Percentiles rank a stretch among this genome's conserved stretches.
Conservation (phyloP, 2,888 invertebrate genomes). For the Mythimna impura region DNA sequence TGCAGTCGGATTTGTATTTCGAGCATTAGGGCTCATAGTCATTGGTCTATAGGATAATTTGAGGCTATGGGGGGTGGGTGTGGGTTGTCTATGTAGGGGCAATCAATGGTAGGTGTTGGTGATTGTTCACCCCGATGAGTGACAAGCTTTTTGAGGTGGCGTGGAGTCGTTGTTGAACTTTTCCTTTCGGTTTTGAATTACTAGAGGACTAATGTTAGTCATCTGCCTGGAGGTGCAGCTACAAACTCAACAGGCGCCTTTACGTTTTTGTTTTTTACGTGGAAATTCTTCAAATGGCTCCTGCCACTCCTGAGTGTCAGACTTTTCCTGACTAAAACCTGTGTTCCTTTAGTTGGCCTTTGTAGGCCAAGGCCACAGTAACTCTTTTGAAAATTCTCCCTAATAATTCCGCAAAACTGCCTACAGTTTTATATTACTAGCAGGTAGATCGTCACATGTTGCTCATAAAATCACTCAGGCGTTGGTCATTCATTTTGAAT, state of each 20-base stretch:
- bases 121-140: conserved; percentile 77
- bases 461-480: neutral
- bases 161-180: conserved; percentile 66
- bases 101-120: conserved; percentile 88
- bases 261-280: neutral
- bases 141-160: conserved; percentile 62
- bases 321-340: no score
- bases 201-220: neutral
- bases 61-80: conserved; percentile 69
- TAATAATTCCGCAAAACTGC: neutral
- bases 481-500: neutral
- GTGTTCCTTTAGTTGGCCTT: no score
- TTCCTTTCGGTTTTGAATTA: neutral
- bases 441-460: neutral
- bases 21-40: conserved; percentile 60
- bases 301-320: no score
- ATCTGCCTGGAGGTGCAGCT: neutral
- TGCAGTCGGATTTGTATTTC: conserved; percentile 18
- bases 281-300: no score
- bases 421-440: neutral
- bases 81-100: conserved; percentile 84
- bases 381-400: no score
- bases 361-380: no score
- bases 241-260: neutral
- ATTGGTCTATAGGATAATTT: conserved; percentile 76